Evolutionary conservation across 2,888 invertebrate species (phyloP), one percentile per base, ranked within the genome.

Genomic region (Lordiphosa andalusiaca): DNA sequence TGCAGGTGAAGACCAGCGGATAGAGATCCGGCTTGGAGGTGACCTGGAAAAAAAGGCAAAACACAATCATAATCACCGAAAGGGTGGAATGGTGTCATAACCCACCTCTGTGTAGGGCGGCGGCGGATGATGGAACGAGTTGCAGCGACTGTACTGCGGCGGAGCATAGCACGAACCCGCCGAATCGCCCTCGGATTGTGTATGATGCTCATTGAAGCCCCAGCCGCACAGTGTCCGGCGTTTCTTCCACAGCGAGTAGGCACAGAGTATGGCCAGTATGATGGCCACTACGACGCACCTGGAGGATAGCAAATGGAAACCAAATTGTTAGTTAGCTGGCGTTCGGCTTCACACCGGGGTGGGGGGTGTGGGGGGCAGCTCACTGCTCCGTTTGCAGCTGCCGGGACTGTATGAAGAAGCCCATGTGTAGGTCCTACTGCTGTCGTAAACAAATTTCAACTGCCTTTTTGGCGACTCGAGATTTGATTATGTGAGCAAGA

Each of bases 11-110:
- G 48, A 96, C 96, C 57, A 96, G 90, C 2, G 96, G 96, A 86
- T 96, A 96, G 7, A 96, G 90, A 86, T 96, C 95, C 7, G 96
- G 96, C 81, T 96, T 96, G 10, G 95, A 94, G 57, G 95, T 94
- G 69, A 95, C 95, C 95, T 95, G 85, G 6, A 7, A 6, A 41
- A 7, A 6, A 41, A 41, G n/a, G n/a, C 10, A 4, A 9, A 7
- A 9, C 6, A 16, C 3, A 16, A 38, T 7, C 2, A 25, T 7
- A 0, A 25, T 0, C 6, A 2, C 2, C 3, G 1, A 3, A 6
- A 12, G 4, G 16, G 3, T 6, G 21, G 4, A 21, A 3, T 10
- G 10, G 10, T 2, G 10, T 10, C 7, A 2, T 3, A 2, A 9
- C 19, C 6, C 10, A 95, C 95, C 93, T 95, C 95, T 63, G 94